Evolutionary conservation across 2,113 vertebrate genomes (phyloP), one percentile per base, ranked within the genome.

Genomic region (Tachycineta bicolor): DNA sequence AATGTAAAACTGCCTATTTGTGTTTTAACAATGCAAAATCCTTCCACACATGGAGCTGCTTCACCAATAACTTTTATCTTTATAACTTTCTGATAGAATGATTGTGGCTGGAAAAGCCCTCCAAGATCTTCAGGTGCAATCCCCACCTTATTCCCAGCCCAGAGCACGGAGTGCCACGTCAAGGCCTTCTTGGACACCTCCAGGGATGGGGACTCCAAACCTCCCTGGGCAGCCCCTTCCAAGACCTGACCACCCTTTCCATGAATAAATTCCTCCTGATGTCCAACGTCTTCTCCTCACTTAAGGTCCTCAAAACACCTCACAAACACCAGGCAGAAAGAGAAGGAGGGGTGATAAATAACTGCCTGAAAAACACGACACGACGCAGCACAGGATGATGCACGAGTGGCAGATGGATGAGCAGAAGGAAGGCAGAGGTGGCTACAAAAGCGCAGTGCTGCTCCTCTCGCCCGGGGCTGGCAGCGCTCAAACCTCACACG

Each of bases 371-470:
- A 83, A 68, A 79, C 31, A 5, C 5, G 3, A 21, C 29, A 43
- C 52, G 17, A 41, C 55, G 14, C 5, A 5, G 67, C 77, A 47
- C 14, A 34, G 49, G 31, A 87, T 41, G 69, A 71, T 20, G 43
- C 90, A 77, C 1, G 10, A 77, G 62, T 2, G 26, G 79, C 69
- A 79, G 80, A 56, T 68, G 69, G 83, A 50, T 12, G 47, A 93
- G 73, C 71, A 95, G 89, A 74, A 80, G 52, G 93, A 41, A 76
- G 55, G 86, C 88, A 94, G 87, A 69, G 47, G 87, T 68, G 78
- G 84, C 73, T 41, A 49, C 50, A 71, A 76, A 76, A 82, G 74
- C 75, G 1, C 87, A 94, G 87, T 5, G 0, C 64, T 25, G 56
- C 55, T 55, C 79, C 56, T 2, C n/a, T 25, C 11, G 77, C 37